phyloP scores from a whole-genome alignment of 2,113 vertebrate species.

The Myxocyprinus asiaticus region DNA sequence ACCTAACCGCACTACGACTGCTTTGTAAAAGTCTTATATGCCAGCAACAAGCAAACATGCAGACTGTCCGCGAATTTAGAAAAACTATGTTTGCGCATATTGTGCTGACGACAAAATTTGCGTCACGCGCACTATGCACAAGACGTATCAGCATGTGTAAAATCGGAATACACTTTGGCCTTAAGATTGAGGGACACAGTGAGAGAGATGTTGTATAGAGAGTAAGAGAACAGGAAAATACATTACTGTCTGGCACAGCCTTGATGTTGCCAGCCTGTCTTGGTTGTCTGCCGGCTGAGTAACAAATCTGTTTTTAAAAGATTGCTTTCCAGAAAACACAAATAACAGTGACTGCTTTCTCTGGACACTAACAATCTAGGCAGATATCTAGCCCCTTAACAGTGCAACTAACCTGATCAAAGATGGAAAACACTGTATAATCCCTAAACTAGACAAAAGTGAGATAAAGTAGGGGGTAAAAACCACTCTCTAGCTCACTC shows the following conservation, averaged over 20 bases:
- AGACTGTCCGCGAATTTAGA: no score
- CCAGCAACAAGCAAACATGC: no score
- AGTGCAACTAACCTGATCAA: slow-evolving; percentile 1
- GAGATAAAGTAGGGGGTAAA: neutral
- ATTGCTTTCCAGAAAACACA: slow-evolving; percentile 12
- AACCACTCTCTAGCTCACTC: neutral
- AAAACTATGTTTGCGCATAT: no score
- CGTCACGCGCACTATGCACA: no score
- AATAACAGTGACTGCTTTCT: neutral
- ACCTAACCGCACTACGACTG: no score
- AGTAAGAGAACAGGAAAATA: neutral
- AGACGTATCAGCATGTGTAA: no score
- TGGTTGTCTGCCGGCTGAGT: slow-evolving; percentile 1
- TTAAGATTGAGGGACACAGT: no score
- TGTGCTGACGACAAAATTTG: no score
- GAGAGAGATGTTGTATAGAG: neutral
- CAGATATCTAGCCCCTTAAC: neutral
- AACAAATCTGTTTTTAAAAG: slow-evolving; percentile 37
- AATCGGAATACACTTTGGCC: no score
- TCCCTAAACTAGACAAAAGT: neutral
- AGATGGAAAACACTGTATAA: neutral
- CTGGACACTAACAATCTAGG: neutral
- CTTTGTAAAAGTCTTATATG: no score
- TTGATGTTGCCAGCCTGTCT: slow-evolving; percentile 16
- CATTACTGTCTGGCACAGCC: neutral